A percentile compares a stretch with the other conserved stretches of the same genome.
These are phyloP conservation scores for Drosophila paranaensis DNA, from an alignment of 2,888 invertebrate species.

Conservation along the genomic window DNA sequence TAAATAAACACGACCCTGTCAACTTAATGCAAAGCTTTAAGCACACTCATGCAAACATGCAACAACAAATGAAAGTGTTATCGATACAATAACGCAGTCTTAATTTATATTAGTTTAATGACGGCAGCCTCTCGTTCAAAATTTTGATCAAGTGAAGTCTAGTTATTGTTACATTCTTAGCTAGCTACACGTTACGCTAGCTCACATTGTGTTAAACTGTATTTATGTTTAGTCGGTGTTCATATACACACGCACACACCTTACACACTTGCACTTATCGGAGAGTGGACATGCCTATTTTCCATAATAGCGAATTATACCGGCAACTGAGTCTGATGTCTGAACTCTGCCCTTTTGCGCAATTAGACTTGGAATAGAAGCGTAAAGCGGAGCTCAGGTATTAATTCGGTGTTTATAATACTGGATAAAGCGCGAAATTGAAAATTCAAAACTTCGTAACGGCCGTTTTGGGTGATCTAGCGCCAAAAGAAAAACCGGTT, in stretches of 20 bases:
- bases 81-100: slow-evolving; percentile 17
- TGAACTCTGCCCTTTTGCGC: slow-evolving; percentile 63
- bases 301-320: slow-evolving; percentile 32
- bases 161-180: too few relatives aligned
- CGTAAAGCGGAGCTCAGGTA: slow-evolving; percentile 16
- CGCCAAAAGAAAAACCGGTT: slow-evolving; percentile 66
- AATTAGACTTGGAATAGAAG: slow-evolving; percentile 19
- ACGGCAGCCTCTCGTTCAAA: not conserved
- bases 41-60: slow-evolving; percentile 5
- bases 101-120: not conserved
- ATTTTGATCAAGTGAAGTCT: not conserved
- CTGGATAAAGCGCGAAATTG: slow-evolving; percentile 50
- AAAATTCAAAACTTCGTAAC: slow-evolving; percentile 41
- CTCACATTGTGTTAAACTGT: too few relatives aligned
- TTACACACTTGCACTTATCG: not conserved
- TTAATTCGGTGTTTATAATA: slow-evolving; percentile 17
- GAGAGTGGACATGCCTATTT: slow-evolving; percentile 47
- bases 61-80: slow-evolving; percentile 3
- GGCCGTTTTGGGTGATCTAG: slow-evolving; percentile 7
- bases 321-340: slow-evolving; percentile 28
- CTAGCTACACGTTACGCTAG: not conserved
- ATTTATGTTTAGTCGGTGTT: too few relatives aligned
- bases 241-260: not conserved
- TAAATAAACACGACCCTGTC: slow-evolving; percentile 58
- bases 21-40: slow-evolving; percentile 32